Evolutionary conservation across 2,888 invertebrate genomes (phyloP).

Genomic region (Ormyrus labotus): DNA sequence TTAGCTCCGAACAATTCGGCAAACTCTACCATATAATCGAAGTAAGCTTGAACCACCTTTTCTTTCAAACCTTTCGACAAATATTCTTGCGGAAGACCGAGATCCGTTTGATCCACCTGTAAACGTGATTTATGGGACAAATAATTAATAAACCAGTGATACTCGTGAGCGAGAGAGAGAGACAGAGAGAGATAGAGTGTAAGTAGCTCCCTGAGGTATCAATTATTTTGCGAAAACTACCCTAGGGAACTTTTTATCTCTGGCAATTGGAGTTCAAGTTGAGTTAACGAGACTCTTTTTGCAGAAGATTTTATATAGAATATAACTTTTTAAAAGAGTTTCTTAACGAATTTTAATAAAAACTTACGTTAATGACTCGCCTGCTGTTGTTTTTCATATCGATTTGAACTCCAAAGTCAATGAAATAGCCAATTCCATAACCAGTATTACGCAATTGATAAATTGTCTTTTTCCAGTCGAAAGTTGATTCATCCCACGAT

Average conservation of each 20-base stretch:
- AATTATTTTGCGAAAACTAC: no score
- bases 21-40: conserved; percentile 90
- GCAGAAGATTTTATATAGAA: no score
- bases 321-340: neutral
- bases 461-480: conserved; percentile 88
- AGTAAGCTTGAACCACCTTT: conserved; percentile 89
- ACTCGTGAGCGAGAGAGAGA: no score
- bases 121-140: conserved; percentile 53
- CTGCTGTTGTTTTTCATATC: conserved; percentile 92
- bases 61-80: conserved; percentile 88
- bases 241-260: no score
- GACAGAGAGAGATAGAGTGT: no score
- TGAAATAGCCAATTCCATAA: conserved; percentile 92
- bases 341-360: neutral
- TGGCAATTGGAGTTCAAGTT: no score
- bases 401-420: conserved; percentile 85
- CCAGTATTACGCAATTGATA: conserved; percentile 87
- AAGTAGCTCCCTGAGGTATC: no score
- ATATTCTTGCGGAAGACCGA: conserved; percentile 89
- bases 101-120: conserved; percentile 90
- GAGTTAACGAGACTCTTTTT: no score
- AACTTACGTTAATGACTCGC: conserved; percentile 88
- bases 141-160: no score
- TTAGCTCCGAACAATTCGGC: conserved; percentile 88
- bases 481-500: conserved; percentile 83